Conservation (phyloP, 2,888 invertebrate species). For the Caenorhabditis sp. region DNA sequence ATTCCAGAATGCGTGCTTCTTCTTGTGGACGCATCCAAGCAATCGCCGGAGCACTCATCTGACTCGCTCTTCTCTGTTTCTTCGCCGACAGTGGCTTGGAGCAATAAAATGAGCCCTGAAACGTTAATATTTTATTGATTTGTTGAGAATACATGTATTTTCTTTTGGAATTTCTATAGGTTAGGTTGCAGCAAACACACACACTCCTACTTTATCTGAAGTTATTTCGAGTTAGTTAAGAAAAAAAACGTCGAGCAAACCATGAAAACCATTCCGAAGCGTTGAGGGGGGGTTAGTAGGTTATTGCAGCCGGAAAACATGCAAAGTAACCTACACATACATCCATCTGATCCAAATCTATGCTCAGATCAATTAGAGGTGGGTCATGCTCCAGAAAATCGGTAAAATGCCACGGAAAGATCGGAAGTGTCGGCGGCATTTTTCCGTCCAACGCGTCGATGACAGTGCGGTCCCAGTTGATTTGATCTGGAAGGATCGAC, state of each 20-base stretch:
- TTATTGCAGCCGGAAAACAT: conserved; percentile 34
- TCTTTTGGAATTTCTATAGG: too few species aligned
- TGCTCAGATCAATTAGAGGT: conserved; percentile 75
- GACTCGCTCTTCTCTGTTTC: conserved; percentile 59
- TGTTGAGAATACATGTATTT: too few species aligned
- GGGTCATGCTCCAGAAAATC: conserved; percentile 77
- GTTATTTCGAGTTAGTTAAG: background rate
- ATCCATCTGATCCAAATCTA: conserved; percentile 74
- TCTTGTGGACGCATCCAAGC: conserved; percentile 61
- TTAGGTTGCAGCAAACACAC: background rate
- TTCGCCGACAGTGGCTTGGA: conserved; percentile 57
- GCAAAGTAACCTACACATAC: conserved; percentile 64
- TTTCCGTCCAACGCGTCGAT: conserved; percentile 41
- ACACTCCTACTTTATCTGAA: background rate
- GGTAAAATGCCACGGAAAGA: conserved; percentile 77
- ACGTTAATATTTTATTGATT: background rate
- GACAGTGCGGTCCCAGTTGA: conserved; percentile 74
- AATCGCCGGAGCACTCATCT: conserved; percentile 64
- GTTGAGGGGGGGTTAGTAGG: conserved; percentile 21
- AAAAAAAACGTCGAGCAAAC: conserved; percentile 9
- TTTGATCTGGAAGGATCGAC: conserved; percentile 63
- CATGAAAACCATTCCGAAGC: conserved; percentile 21
- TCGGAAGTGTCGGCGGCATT: conserved; percentile 70
- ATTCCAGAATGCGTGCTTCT: conserved; percentile 50
- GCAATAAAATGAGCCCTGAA: conserved; percentile 66